Conservation (phyloP, 1,140 invertebrate species). For the Bacillus rossius region DNA sequence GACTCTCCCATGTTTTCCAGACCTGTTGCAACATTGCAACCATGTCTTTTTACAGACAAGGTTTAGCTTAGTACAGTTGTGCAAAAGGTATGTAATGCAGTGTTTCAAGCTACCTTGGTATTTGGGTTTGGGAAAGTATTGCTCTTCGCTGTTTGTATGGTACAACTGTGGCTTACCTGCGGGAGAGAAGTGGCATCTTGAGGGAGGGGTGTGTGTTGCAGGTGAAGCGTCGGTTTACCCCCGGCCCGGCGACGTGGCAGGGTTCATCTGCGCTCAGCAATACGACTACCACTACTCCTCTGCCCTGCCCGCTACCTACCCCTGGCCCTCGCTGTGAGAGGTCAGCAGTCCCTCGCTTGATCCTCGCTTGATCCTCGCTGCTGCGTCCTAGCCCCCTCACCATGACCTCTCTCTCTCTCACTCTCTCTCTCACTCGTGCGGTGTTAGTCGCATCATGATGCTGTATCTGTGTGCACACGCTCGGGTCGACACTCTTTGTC, state of each 20-base stretch:
- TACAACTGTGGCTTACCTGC: too few species aligned
- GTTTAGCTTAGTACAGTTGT: too few species aligned
- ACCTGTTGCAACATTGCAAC: too few species aligned
- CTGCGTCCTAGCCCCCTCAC: neutral
- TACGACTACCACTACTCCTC: conserved; percentile 67
- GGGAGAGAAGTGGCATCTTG: too few species aligned
- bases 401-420: neutral
- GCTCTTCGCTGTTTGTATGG: too few species aligned
- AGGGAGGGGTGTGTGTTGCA: conserved; percentile 19
- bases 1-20: too few species aligned
- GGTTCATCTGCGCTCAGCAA: conserved; percentile 74
- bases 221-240: conserved; percentile 37
- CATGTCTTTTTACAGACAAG: too few species aligned
- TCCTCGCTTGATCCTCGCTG: too few species aligned
- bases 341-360: neutral
- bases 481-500: neutral
- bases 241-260: conserved; percentile 29
- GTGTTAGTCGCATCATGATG: neutral
- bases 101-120: too few species aligned
- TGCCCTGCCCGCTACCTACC: conserved; percentile 59
- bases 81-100: too few species aligned
- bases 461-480: neutral
- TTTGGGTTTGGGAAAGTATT: too few species aligned
- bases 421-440: neutral
- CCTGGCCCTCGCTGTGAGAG: conserved; percentile 48